Base-by-base conservation (phyloP, 2,113 vertebrate species). In the Podiceps cristatus region DNA sequence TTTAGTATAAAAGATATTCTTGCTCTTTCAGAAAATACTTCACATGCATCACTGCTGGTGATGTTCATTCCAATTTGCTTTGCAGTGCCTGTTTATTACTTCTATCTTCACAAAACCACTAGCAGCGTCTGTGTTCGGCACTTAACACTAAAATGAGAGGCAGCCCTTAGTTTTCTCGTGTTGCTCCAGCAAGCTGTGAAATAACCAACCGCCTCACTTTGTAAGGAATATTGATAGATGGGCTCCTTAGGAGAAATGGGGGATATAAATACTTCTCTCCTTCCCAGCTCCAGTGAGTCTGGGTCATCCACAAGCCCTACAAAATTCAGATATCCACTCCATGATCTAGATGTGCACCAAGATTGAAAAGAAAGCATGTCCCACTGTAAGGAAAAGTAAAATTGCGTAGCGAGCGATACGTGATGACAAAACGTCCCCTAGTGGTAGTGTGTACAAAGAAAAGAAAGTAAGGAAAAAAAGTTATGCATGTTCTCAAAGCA, bases 361-460 rank as follows among this genome's bases (percentile, higher is more conserved):
- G 53, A 71, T 1, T 40, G 60, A 59, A 91, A 76, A 69, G 17
- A 25, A 64, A 86, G 7, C 33, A 5, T 35, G 78, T 87, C 22
- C 31, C 66, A 33, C 69, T 55, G 52, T 11, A 47, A 66, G 66
- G 78, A 84, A 63, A 88, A 82, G 49, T n/a, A 8, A 71, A 90
- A 75, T 5, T 29, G 45, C 19, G 18, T 27, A 31, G 33, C 0
- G 1, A 88, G 69, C 3, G 4, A 94, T 95, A 86, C 29, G 8
- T 71, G 91, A 95, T 94, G 88, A 66, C 86, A 28, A 96, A 95
- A 95, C 93, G 95, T 82, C 96, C 94, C 78, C 94, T 95, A 95
- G 91, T 80, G 95, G 92, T 37, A 69, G 19, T 24, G 59, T 31
- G 20, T 33, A 84, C 67, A 76, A 42, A 55, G 67, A 62, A 80